These are phyloP conservation scores for Pachycephala philippinensis DNA, from an alignment of 2,113 vertebrate species.

Conservation along the genomic window DNA sequence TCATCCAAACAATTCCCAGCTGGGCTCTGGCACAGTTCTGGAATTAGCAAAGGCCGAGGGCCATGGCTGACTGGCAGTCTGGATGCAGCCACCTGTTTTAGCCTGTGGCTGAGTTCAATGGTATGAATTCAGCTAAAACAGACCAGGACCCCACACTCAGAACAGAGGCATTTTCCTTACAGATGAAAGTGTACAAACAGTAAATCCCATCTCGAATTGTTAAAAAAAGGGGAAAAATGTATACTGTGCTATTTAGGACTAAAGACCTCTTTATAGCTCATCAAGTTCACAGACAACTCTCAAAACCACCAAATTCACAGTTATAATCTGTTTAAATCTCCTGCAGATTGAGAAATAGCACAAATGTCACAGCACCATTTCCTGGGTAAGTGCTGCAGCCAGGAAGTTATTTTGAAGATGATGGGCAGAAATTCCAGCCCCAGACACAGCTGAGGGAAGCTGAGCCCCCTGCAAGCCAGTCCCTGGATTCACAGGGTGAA, in stretches of 20 bases:
- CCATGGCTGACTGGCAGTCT: neutral
- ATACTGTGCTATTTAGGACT: neutral
- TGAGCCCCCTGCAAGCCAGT: neutral
- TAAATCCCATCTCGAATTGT: neutral
- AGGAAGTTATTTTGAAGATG: neutral
- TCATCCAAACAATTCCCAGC: neutral
- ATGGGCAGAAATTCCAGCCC: neutral
- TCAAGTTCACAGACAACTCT: neutral
- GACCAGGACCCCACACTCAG: neutral
- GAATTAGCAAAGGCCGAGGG: neutral
- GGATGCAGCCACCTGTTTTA: neutral
- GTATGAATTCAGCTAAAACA: neutral
- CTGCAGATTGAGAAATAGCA: neutral
- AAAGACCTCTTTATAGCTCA: neutral
- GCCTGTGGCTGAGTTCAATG: neutral
- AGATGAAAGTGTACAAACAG: neutral
- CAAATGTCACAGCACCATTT: neutral
- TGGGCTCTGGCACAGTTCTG: neutral
- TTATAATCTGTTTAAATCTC: neutral
- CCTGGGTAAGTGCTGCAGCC: neutral
- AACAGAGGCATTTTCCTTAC: neutral
- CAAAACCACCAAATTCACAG: neutral
- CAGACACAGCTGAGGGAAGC: neutral
- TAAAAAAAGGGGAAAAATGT: fast-evolving
- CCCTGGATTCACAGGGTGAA: neutral